These are phyloP conservation scores for Sus scrofa DNA, from an alignment of 2,113 vertebrate species.

Conservation along the genomic window T2T-Sscrofa CM000819.6:101981501-101982000, in stretches of 20 bases:
- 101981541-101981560: constrained; percentile 26
- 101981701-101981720: background rate
- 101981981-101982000: constrained; percentile 3
- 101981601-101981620: background rate
- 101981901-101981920: constrained; percentile 27
- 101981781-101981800: constrained; percentile 30
- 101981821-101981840: constrained; percentile 59
- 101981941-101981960: background rate
- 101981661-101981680: constrained; percentile 62
- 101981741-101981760: constrained; percentile 49
- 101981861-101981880: constrained; percentile 62
- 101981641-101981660: constrained; percentile 67
- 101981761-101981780: constrained; percentile 27
- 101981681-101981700: background rate
- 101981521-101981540: constrained; percentile 46
- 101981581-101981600: constrained; percentile 1
- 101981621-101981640: background rate
- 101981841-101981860: constrained; percentile 57
- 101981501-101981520: background rate
- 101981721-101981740: constrained; percentile 24
- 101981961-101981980: constrained; percentile 3
- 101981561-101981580: background rate
- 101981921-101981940: background rate
- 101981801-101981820: constrained; percentile 57
- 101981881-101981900: constrained; percentile 49